phyloP scores from a whole-genome alignment of 1,140 invertebrate species.

The Cherax quadricarinatus region DNA sequence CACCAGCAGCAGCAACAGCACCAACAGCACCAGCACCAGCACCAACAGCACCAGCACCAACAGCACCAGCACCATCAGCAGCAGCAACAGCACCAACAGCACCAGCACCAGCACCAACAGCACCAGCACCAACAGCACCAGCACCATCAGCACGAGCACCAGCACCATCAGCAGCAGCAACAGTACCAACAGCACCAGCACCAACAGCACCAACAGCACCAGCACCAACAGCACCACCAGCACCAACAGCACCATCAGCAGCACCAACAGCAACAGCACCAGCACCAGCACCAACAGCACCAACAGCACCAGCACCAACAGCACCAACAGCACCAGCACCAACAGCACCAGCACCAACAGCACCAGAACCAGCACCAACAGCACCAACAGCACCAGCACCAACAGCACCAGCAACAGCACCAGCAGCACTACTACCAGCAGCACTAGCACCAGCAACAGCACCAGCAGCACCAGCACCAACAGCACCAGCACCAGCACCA shows the following conservation, averaged over 20 bases:
- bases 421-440: too few species aligned
- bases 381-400: too few species aligned
- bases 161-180: too few species aligned
- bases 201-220: too few species aligned
- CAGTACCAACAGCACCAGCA: too few species aligned
- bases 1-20: too few species aligned
- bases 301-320: background rate
- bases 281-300: background rate
- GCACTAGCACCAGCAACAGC: too few species aligned
- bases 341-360: background rate
- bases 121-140: too few species aligned
- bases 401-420: too few species aligned
- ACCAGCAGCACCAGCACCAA: background rate
- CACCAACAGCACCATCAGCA: background rate
- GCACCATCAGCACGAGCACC: too few species aligned
- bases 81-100: background rate
- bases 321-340: background rate
- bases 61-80: background rate
- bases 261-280: background rate
- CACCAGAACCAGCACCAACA: too few species aligned
- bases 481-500: background rate
- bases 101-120: background rate
- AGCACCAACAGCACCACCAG: too few species aligned
- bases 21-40: background rate
- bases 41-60: background rate